Base-by-base conservation (phyloP, 2,797 vertebrate genomes). In the Malacoctenus gilli region DNA sequence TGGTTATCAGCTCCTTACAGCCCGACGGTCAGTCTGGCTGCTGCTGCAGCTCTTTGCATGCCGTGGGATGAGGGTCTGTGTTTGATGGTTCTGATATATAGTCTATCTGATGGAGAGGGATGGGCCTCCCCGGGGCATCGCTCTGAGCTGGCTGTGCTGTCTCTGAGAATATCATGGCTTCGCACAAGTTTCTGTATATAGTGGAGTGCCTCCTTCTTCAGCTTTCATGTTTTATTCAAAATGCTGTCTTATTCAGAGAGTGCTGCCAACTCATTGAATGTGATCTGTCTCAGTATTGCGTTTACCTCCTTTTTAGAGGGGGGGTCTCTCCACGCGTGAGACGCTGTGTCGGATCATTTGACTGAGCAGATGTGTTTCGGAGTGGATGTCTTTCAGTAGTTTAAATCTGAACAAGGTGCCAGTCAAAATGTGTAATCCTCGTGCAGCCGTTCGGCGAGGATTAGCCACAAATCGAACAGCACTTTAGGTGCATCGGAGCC, bases 221-320 rank as follows among this genome's bases (percentile, higher is more conserved):
- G 78, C 80, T 68, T 87, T 87, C 83, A 88, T 89, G 80, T 89
- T 89, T 89, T 86, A 88, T 90, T 87, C 82, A 88, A 86, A 71
- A 79, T 14, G 68, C 82, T 71, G 80, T 84, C 86, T 72, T 72
- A 60, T 50, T 78, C 49, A 25, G 68, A 72, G 80, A 84, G 74
- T 58, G 75, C 81, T 75, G 80, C 79, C 53, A 84, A 85, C 72
- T 86, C 80, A 75, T 37, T 72, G 68, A 82, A 77, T 80, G 80
- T 69, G 75, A 85, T 87, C 64, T 62, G 63, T 72, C 72, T 78
- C 70, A 72, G 62, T 67, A 31, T 58, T 59, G 49, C 59, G 56
- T 59, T 56, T 50, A 34, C 62, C 41, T 35, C 19, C 15, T 25
- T 42, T n/a, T n/a, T n/a, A n/a, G n/a, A n/a, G n/a, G n/a, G n/a